Percentiles rank a stretch among this genome's conserved stretches.
phyloP scores from a whole-genome alignment of 2,113 vertebrate species.

The Pheucticus melanocephalus region DNA sequence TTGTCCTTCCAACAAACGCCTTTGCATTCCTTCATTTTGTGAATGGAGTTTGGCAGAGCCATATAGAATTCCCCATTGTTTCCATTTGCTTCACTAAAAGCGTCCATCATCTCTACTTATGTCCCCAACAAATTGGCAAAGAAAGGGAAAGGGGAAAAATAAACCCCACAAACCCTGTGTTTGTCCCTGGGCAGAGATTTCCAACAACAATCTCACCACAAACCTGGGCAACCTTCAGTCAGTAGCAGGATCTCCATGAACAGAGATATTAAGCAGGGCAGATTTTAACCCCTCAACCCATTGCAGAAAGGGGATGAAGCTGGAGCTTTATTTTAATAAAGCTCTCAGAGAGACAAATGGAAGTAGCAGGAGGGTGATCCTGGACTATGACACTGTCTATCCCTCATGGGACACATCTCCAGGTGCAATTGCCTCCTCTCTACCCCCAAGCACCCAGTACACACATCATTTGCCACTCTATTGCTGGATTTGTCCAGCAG shows the following conservation, averaged over 20 bases:
- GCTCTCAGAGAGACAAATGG: accelerated
- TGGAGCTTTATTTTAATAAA: background rate
- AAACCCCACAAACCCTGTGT: background rate
- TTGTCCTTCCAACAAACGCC: slow-evolving; percentile 28
- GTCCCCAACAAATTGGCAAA: background rate
- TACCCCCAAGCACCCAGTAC: background rate
- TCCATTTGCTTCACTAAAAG: background rate
- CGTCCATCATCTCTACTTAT: background rate
- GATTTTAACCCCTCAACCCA: background rate
- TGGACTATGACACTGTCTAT: background rate
- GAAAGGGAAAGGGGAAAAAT: background rate
- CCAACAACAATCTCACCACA: background rate
- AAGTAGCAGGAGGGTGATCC: background rate
- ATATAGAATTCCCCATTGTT: background rate
- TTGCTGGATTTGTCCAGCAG: background rate
- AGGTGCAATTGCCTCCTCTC: background rate
- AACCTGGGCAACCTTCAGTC: background rate
- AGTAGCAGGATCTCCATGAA: background rate
- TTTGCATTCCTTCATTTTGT: slow-evolving; percentile 22
- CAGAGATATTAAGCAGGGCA: background rate
- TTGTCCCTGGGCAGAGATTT: background rate
- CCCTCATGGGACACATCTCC: background rate
- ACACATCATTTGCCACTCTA: background rate
- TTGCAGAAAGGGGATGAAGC: background rate
- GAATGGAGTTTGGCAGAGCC: slow-evolving; percentile 32